A percentile compares a stretch with the other conserved stretches of the same genome.
Evolutionary conservation across 1,140 invertebrate genomes (phyloP).

Genomic region (Meloidogyne chitwoodi): DNA sequence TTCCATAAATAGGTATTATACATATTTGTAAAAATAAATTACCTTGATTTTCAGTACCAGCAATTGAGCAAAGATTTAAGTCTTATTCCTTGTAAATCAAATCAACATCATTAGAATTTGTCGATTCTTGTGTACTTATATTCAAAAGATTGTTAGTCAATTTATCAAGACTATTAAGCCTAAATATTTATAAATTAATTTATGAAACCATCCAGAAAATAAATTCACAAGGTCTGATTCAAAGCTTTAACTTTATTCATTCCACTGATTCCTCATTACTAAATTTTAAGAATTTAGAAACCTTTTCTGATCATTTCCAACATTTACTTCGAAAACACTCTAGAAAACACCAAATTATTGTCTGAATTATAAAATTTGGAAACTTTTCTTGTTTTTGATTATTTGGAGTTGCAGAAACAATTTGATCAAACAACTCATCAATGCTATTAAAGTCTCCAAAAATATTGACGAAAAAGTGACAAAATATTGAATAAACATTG

Average conservation of each 20-base stretch:
- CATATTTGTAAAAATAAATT: too few relatives aligned
- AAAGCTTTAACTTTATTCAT: too few relatives aligned
- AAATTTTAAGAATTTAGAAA: too few relatives aligned
- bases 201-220: background rate
- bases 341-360: background rate
- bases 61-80: background rate
- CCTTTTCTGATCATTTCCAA: background rate
- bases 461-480: too few relatives aligned
- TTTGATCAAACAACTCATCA: conserved; percentile 23
- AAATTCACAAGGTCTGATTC: too few relatives aligned
- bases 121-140: background rate
- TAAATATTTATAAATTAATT: background rate
- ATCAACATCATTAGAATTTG: background rate
- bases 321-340: background rate
- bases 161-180: background rate
- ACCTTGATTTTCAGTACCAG: background rate
- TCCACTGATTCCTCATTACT: too few relatives aligned
- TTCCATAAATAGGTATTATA: too few relatives aligned
- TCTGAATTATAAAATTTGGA: background rate
- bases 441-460: background rate
- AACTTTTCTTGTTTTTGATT: background rate
- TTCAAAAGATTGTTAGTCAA: background rate
- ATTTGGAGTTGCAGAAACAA: background rate
- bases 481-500: too few relatives aligned
- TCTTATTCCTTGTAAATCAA: conserved; percentile 4